These are phyloP conservation scores for Philypnodon macrostomus DNA, from an alignment of 2,797 vertebrate species.

Conservation along the genomic window DNA sequence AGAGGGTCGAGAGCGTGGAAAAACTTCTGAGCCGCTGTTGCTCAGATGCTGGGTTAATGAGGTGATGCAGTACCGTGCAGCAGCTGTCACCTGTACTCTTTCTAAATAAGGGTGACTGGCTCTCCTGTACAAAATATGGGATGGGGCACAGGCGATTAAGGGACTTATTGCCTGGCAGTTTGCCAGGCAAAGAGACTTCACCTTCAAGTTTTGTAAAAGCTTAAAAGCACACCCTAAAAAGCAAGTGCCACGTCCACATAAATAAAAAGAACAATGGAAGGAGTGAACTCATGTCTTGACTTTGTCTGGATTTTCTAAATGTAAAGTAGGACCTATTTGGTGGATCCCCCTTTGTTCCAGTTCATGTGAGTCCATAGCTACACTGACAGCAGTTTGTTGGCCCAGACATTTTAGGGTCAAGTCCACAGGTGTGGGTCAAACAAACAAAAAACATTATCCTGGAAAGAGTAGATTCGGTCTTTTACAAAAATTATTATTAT, in stretches of 20 bases:
- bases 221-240: constrained; percentile 35
- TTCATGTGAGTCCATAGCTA: neutral
- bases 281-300: constrained; percentile 7
- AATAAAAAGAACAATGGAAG: constrained; percentile 17
- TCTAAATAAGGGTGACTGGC: constrained; percentile 18
- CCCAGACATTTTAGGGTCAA: too few relatives aligned
- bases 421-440: too few relatives aligned
- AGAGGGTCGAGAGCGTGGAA: constrained; percentile 3
- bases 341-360: neutral
- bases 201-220: constrained; percentile 25
- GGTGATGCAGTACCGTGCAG: constrained; percentile 33
- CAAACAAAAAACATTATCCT: too few relatives aligned
- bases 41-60: constrained; percentile 47
- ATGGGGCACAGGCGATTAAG: constrained; percentile 36
- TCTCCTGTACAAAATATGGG: constrained; percentile 19
- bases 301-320: neutral
- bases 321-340: neutral
- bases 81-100: constrained; percentile 27
- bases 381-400: too few relatives aligned
- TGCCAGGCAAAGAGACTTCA: constrained; percentile 37
- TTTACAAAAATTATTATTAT: too few relatives aligned
- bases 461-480: too few relatives aligned
- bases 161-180: constrained; percentile 51
- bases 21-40: constrained; percentile 26
- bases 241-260: constrained; percentile 4